Conservation (phyloP, 2,113 vertebrate species). For the Alligator mississippiensis region DNA sequence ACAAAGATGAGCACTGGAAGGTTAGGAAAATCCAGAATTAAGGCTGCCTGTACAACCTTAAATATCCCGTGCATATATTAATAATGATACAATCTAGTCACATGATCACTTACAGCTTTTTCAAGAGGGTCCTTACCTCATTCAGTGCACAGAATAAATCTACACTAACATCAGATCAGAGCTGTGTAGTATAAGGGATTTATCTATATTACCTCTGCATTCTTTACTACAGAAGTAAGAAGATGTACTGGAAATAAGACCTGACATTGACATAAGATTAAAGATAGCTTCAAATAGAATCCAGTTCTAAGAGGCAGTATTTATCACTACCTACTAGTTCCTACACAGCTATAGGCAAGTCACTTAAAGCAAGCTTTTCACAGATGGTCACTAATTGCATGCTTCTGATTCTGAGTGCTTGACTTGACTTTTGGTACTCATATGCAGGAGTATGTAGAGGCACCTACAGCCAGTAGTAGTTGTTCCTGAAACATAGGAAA, state of each 20-base stretch:
- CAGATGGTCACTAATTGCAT: background rate
- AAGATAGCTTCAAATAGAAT: background rate
- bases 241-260: background rate
- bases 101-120: background rate
- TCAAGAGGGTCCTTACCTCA: background rate
- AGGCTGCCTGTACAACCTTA: background rate
- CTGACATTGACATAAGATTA: background rate
- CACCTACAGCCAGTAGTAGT: rapidly evolving
- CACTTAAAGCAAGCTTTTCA: background rate
- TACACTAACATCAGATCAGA: background rate
- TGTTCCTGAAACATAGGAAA: background rate
- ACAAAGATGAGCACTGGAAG: background rate
- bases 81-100: background rate
- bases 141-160: background rate
- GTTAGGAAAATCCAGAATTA: background rate
- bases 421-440: background rate
- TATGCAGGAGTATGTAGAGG: background rate
- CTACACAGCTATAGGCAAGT: background rate
- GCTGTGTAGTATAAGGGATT: background rate
- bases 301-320: too few species aligned
- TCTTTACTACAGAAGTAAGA: background rate
- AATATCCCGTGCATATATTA: background rate
- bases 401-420: background rate
- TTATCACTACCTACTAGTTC: background rate
- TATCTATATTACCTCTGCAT: background rate